Conservation (phyloP, 2,797 vertebrate genomes). For the Typhlichthys eigenmanni region DNA sequence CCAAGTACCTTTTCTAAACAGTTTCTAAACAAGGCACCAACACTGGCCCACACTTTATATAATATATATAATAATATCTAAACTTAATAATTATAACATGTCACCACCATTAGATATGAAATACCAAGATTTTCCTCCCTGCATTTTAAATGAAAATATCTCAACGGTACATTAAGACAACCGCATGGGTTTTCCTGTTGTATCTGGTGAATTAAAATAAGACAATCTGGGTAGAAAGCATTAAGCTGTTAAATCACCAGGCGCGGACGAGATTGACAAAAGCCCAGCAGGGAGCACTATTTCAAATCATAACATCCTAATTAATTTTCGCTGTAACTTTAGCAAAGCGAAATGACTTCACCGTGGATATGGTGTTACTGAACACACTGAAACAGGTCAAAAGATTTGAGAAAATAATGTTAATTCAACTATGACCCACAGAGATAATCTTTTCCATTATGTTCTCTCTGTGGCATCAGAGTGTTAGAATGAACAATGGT, state of each 20-base stretch:
- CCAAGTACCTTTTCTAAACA: too few relatives aligned
- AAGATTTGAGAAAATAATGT: conserved; percentile 13
- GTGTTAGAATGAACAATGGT: not conserved
- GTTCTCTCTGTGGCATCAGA: not conserved
- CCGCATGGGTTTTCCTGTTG: conserved; percentile 37
- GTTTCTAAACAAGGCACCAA: too few relatives aligned
- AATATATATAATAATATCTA: too few relatives aligned
- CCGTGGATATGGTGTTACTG: conserved; percentile 35
- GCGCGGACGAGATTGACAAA: conserved; percentile 25
- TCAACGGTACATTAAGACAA: conserved; percentile 54
- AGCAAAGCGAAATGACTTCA: conserved; percentile 39
- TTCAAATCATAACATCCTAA: conserved; percentile 56
- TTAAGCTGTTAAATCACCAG: conserved; percentile 1
- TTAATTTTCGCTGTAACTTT: conserved; percentile 39
- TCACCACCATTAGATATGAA: conserved; percentile 18
- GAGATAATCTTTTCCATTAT: not conserved
- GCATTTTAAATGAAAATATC: conserved; percentile 47
- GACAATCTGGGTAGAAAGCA: conserved; percentile 1
- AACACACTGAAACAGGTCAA: conserved; percentile 43
- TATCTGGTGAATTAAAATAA: conserved; percentile 20
- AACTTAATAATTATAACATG: too few relatives aligned
- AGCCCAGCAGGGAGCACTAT: conserved; percentile 31
- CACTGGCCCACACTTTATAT: too few relatives aligned
- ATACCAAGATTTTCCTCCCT: conserved; percentile 25
- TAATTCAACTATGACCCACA: conserved; percentile 4